Conservation (phyloP, 1,140 invertebrate species). For the Zelostemma sp. region DNA sequence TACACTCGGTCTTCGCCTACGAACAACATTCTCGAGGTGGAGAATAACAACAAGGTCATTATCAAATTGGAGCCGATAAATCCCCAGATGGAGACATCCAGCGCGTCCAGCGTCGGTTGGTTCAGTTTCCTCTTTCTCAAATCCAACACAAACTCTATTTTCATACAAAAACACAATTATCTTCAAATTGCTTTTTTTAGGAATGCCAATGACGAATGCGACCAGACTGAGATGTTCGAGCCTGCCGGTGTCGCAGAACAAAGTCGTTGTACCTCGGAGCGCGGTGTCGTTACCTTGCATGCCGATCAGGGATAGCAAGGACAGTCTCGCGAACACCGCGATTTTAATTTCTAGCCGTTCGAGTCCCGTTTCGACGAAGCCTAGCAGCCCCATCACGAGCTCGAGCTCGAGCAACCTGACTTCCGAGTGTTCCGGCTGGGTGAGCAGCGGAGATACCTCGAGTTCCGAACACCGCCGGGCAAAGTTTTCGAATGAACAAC, state of each 20-base stretch:
- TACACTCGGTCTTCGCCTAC: conserved; percentile 23
- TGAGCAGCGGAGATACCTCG: conserved; percentile 74
- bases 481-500: conserved; percentile 59
- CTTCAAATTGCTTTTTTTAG: conserved; percentile 14
- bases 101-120: conserved; percentile 23
- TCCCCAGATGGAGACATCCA: conserved; percentile 48
- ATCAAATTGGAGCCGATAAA: conserved; percentile 60
- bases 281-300: conserved; percentile 67
- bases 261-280: conserved; percentile 63
- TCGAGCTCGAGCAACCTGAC: conserved; percentile 74
- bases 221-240: conserved; percentile 67
- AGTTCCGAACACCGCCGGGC: conserved; percentile 72
- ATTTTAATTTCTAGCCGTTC: conserved; percentile 54
- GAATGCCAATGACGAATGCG: conserved; percentile 38
- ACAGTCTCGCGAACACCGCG: conserved; percentile 52
- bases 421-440: conserved; percentile 83
- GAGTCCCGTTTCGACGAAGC: conserved; percentile 63
- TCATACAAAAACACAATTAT: background rate
- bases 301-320: conserved; percentile 63
- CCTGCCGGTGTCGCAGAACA: conserved; percentile 64
- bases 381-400: conserved; percentile 63
- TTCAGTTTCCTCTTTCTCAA: background rate
- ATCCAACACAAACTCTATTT: too few species aligned
- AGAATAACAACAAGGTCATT: conserved; percentile 65
- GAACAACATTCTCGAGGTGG: conserved; percentile 58